phyloP scores from a whole-genome alignment of 2,888 invertebrate species.

The Drosophila rubida region DNA sequence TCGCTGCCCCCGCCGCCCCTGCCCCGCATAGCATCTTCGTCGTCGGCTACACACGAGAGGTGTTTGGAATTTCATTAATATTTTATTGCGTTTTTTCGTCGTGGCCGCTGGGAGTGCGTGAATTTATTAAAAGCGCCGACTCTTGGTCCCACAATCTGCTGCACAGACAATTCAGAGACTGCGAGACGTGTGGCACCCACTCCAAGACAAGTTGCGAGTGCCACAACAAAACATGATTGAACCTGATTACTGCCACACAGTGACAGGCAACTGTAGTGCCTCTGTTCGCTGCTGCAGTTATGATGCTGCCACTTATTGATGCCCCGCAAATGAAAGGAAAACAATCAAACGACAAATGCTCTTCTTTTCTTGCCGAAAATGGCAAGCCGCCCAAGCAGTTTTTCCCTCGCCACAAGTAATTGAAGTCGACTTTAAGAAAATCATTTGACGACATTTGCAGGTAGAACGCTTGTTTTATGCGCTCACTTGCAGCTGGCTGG shows the following conservation, averaged over 20 bases:
- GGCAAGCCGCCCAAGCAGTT: too few relatives aligned
- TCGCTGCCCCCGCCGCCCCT: neutral
- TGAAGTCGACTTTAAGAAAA: slow-evolving; percentile 64
- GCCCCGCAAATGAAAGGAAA: slow-evolving; percentile 73
- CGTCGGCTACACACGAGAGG: slow-evolving; percentile 53
- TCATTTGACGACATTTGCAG: slow-evolving; percentile 39
- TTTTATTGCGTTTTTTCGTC: slow-evolving; percentile 72
- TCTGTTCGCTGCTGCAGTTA: slow-evolving; percentile 36
- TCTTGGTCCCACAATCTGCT: too few relatives aligned
- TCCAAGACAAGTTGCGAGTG: slow-evolving; percentile 44
- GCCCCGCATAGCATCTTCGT: slow-evolving; percentile 24
- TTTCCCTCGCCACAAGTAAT: too few relatives aligned
- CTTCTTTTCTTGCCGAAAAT: too few relatives aligned
- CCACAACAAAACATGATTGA: slow-evolving; percentile 55
- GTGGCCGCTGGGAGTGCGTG: slow-evolving; percentile 22
- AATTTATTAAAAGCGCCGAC: slow-evolving; percentile 71
- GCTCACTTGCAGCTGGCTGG: slow-evolving; percentile 43
- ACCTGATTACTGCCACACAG: slow-evolving; percentile 61
- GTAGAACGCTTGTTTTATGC: slow-evolving; percentile 42
- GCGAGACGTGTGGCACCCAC: too few relatives aligned
- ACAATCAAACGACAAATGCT: slow-evolving; percentile 78
- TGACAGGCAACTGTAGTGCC: slow-evolving; percentile 38
- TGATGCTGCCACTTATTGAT: slow-evolving; percentile 74
- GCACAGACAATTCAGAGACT: too few relatives aligned
- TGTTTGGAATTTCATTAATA: slow-evolving; percentile 84